Evolutionary conservation across 2,888 invertebrate genomes (phyloP).

Genomic region (Macaria liturata): DNA sequence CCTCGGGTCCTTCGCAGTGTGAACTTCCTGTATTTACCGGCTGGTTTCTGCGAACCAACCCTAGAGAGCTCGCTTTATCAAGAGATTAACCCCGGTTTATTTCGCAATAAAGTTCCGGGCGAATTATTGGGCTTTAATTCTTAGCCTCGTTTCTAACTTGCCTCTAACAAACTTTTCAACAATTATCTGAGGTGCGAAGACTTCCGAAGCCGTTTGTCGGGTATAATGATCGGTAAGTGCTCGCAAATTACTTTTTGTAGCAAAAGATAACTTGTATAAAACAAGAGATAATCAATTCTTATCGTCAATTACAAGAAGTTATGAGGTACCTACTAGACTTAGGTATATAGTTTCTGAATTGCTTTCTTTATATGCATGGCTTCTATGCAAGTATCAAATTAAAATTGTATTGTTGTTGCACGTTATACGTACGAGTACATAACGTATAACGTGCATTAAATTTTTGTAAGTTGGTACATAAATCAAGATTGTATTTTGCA

Average conservation of each 20-base stretch:
- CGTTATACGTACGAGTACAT: too few species aligned
- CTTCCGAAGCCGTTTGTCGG: conserved; percentile 56
- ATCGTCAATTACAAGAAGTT: too few species aligned
- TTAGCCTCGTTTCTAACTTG: conserved; percentile 23
- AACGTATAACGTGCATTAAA: too few species aligned
- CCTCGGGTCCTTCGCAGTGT: conserved; percentile 64
- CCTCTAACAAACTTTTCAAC: conserved; percentile 62
- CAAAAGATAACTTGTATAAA: too few species aligned
- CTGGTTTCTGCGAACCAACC: conserved; percentile 12
- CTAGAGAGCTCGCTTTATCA: conserved; percentile 24
- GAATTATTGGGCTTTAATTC: conserved; percentile 24
- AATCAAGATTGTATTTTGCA: too few species aligned
- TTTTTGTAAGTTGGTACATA: too few species aligned
- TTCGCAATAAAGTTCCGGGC: conserved; percentile 36
- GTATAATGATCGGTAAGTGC: conserved; percentile 77
- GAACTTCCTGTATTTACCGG: conserved; percentile 48
- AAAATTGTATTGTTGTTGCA: too few species aligned
- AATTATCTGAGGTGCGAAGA: conserved; percentile 59
- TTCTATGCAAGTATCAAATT: too few species aligned
- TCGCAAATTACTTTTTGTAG: conserved; percentile 7
- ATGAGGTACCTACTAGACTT: too few species aligned
- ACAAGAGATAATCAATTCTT: too few species aligned
- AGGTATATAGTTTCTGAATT: too few species aligned
- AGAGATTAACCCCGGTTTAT: conserved; percentile 26
- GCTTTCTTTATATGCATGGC: too few species aligned